These are phyloP conservation scores for Dinoponera quadriceps DNA, from an alignment of 1,140 invertebrate species.

Conservation along the genomic window DNA sequence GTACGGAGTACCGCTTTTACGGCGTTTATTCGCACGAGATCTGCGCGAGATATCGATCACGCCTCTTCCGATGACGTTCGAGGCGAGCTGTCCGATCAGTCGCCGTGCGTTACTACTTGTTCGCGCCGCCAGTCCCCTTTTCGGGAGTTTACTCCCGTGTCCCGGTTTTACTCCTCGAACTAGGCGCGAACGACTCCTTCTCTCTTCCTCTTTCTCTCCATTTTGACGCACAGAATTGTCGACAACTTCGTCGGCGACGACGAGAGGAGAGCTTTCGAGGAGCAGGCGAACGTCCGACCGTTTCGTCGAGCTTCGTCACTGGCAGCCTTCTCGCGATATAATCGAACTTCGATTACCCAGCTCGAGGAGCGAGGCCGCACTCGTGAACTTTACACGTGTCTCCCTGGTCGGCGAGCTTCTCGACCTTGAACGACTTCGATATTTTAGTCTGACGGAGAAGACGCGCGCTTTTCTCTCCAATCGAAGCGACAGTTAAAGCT, in stretches of 20 bases:
- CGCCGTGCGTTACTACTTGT: conserved; percentile 56
- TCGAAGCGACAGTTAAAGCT: background rate
- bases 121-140: background rate
- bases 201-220: background rate
- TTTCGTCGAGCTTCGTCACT: conserved; percentile 7
- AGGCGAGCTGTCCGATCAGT: conserved; percentile 54
- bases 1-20: too few relatives aligned
- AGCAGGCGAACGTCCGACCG: background rate
- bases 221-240: conserved; percentile 36
- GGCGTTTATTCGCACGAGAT: too few relatives aligned
- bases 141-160: conserved; percentile 28
- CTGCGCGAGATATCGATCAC: too few relatives aligned
- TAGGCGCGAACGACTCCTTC: conserved; percentile 40
- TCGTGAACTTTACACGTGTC: conserved; percentile 50
- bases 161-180: conserved; percentile 30
- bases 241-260: conserved; percentile 16
- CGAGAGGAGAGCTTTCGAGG: conserved; percentile 13
- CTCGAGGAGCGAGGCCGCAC: background rate
- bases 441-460: conserved; percentile 15
- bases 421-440: conserved; percentile 52
- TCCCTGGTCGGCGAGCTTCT: conserved; percentile 25
- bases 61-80: conserved; percentile 35
- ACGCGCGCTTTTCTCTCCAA: background rate
- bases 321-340: conserved; percentile 18
- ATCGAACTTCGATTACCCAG: conserved; percentile 41